Conservation (phyloP, 2,113 vertebrate genomes). For the Mobula birostris region DNA sequence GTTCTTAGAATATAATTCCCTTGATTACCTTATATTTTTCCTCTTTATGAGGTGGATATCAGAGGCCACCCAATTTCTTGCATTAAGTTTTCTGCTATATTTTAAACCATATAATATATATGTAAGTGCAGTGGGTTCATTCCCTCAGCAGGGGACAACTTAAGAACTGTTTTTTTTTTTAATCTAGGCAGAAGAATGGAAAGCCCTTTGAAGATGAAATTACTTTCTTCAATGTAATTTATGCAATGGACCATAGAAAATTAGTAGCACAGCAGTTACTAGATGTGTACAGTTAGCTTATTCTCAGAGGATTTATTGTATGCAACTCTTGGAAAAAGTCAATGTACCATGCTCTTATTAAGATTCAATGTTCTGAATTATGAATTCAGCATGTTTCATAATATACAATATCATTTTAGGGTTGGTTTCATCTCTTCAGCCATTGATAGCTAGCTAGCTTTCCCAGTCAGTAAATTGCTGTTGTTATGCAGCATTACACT, state of each 20-base stretch:
- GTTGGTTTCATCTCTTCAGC: constrained; percentile 6
- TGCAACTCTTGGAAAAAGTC: not conserved
- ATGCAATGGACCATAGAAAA: not conserved
- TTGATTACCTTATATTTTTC: not conserved
- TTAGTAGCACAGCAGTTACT: not conserved
- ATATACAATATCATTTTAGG: not conserved
- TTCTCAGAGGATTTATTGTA: not conserved
- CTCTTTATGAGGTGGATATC: not conserved
- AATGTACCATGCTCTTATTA: not conserved
- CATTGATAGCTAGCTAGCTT: too few relatives aligned
- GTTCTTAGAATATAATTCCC: not conserved
- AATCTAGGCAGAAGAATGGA: not conserved
- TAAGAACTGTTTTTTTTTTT: not conserved
- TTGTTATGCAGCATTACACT: not conserved
- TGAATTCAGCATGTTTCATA: not conserved
- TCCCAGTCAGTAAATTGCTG: not conserved
- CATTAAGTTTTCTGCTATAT: not conserved
- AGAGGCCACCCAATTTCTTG: not conserved
- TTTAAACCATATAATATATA: not conserved
- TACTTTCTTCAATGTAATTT: not conserved
- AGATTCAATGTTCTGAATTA: not conserved
- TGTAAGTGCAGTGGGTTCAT: not conserved
- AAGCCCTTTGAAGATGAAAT: constrained; percentile 7
- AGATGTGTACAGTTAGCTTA: not conserved
- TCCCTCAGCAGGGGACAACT: not conserved